Evolutionary conservation across 2,113 vertebrate species (phyloP).

Genomic region (Corvus cornix): DNA sequence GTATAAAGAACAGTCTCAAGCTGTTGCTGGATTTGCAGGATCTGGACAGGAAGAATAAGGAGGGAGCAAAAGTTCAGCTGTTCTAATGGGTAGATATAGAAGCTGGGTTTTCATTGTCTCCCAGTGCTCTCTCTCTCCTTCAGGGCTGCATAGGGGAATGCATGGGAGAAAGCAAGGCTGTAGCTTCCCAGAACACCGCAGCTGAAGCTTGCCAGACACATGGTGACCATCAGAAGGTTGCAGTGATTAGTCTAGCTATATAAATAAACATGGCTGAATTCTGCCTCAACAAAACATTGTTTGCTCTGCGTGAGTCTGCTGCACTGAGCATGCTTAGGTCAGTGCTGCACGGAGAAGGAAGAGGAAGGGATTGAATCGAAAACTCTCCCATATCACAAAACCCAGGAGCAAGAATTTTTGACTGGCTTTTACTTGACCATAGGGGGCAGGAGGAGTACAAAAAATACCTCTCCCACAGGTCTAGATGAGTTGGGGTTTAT

Average conservation of each 20-base stretch:
- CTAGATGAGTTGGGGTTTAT: neutral
- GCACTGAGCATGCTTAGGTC: neutral
- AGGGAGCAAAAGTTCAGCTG: slow-evolving; percentile 26
- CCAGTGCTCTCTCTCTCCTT: neutral
- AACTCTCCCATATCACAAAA: neutral
- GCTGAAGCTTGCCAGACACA: slow-evolving; percentile 45
- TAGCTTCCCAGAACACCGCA: slow-evolving; percentile 50
- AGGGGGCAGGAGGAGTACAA: neutral
- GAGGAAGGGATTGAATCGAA: neutral
- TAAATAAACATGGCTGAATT: slow-evolving; percentile 57
- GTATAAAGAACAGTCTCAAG: neutral
- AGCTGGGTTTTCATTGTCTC: slow-evolving; percentile 7
- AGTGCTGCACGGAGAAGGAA: neutral
- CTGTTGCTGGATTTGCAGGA: slow-evolving; percentile 15
- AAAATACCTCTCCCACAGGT: neutral
- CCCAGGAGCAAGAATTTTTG: neutral
- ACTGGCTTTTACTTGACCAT: neutral
- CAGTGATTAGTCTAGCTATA: slow-evolving; percentile 31
- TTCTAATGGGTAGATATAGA: neutral
- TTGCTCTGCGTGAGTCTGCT: neutral
- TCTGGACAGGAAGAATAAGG: neutral
- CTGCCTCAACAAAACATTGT: neutral
- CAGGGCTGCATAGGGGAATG: neutral
- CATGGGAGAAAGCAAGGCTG: slow-evolving; percentile 39
- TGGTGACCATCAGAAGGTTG: slow-evolving; percentile 58